Percentiles rank a stretch among this genome's conserved stretches.
phyloP scores from a whole-genome alignment of 2,113 vertebrate species.

The Trochalopteron elliotii region DNA sequence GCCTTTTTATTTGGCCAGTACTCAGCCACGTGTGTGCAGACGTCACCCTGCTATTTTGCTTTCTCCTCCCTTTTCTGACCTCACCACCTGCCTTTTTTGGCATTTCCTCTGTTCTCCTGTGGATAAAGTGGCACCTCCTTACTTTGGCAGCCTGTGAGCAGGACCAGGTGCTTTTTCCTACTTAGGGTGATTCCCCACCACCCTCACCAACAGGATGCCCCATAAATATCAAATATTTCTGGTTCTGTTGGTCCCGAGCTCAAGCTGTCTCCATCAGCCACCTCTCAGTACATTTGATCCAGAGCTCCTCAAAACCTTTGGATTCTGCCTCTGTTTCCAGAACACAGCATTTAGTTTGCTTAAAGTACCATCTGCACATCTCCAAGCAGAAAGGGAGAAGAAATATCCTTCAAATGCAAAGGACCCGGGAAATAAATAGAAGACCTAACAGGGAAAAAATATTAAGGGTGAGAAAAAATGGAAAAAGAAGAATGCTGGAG shows the following conservation, averaged over 20 bases:
- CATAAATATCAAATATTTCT: not conserved
- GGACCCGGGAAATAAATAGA: conserved; percentile 33
- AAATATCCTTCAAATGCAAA: not conserved
- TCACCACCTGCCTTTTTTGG: not conserved
- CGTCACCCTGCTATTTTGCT: not conserved
- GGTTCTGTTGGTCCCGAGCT: not conserved
- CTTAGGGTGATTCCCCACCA: not conserved
- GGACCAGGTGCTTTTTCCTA: not conserved
- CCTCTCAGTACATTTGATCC: not conserved
- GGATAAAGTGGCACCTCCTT: not conserved
- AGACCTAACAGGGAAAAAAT: not conserved
- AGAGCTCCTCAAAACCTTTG: not conserved
- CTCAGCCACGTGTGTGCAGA: not conserved
- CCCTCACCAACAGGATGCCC: accelerated
- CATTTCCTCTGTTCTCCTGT: not conserved
- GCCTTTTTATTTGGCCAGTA: not conserved
- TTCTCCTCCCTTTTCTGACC: not conserved
- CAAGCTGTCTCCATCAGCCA: not conserved
- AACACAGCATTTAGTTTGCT: not conserved
- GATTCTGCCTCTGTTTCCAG: not conserved
- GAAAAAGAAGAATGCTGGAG: conserved; percentile 15
- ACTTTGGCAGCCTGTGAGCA: not conserved
- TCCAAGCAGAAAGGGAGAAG: not conserved
- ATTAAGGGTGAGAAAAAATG: not conserved
- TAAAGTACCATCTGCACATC: not conserved